Base-by-base conservation (phyloP, 2,888 invertebrate genomes). In the Alitta virens region DNA sequence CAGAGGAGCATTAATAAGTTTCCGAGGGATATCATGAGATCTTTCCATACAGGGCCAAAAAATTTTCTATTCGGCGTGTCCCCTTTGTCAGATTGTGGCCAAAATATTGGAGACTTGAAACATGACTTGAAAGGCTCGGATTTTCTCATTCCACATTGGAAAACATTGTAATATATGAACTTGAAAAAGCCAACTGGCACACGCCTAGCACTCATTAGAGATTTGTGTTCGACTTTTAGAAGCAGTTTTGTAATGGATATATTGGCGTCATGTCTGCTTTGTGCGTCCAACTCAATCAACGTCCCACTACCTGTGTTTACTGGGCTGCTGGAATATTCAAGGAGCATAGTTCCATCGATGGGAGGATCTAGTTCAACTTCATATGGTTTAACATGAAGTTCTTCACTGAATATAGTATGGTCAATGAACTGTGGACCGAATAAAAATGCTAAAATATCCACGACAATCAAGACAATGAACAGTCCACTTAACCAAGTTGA, bases 401-500 rank as follows among this genome's bases (percentile, higher is more conserved):
- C 70, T 3, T 75, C 75, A 21, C 71, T 75, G 65, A 76, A 79
- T 68, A 77, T 71, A 43, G 72, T 70, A 21, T 69, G 62, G 1
- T 78, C 77, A 2, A 79, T 64, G n/a, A 77, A 64, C 42, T 75
- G 64, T 1, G 79, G 80, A 38, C 74, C 72, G 56, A 76, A 75
- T 52, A 77, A 70, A 55, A 79, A 72, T 50, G 78, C 68, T 42
- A 72, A 16, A 7, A 78, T 64, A 68, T 78, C 78, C 12, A 80
- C 70, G 1, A 72, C 58, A 0, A 72, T 70, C 3, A 79, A 72
- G 53, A 76, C 67, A 16, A 72, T 60, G 63, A 77, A 76, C 43
- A 79, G 67, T 7, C 76, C 68, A 5, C 71, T 68, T 26, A 79
- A 75, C 75, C 76, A 76, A 21, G 66, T 66, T 24, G 75, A 75